These are phyloP conservation scores for Porphyrio hochstetteri DNA, from an alignment of 2,113 vertebrate genomes.

Conservation along the genomic window DNA sequence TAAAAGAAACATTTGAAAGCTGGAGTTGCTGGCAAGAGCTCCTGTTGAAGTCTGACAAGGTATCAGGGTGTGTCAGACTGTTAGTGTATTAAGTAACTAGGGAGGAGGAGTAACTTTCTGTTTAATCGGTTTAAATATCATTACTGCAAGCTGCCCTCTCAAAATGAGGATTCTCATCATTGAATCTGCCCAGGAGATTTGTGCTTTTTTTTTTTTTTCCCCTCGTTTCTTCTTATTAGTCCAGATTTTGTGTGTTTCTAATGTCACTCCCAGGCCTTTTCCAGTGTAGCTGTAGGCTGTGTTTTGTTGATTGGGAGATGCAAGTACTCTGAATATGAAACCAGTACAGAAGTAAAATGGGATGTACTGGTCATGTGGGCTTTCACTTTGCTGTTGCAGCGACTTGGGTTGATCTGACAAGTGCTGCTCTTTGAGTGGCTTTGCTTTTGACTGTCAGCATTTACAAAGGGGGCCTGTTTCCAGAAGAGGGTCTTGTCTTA, in stretches of 20 bases:
- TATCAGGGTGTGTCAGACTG: neutral
- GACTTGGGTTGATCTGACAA: neutral
- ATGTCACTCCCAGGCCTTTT: neutral
- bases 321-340: neutral
- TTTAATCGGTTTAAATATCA: neutral
- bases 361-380: neutral
- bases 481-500: conserved; percentile 24
- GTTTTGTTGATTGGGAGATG: neutral
- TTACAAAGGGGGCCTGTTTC: neutral
- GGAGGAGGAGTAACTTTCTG: neutral
- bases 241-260: neutral
- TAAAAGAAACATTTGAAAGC: neutral
- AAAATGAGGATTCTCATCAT: neutral
- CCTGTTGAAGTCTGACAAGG: neutral
- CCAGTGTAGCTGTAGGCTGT: neutral
- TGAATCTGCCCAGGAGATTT: neutral
- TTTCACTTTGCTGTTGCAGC: neutral
- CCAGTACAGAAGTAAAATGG: neutral
- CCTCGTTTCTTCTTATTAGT: neutral
- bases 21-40: neutral
- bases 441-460: neutral
- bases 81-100: neutral
- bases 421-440: neutral
- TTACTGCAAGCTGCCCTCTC: neutral
- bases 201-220: neutral